phyloP scores from a whole-genome alignment of 2,797 vertebrate species.

The Nannoperca obscura region DNA sequence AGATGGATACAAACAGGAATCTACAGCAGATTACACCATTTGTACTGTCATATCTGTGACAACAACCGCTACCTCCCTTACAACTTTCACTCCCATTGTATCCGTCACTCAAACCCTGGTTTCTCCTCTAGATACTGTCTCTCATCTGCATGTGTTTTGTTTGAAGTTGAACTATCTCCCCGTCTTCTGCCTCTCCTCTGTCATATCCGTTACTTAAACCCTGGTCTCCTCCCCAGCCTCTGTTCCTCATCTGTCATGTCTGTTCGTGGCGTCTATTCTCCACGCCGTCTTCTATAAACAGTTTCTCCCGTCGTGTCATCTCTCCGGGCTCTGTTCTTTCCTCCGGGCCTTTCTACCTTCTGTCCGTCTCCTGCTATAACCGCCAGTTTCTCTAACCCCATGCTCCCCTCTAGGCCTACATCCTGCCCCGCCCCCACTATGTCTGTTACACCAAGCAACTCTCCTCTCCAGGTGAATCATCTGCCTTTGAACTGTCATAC shows the following conservation, averaged over 20 bases:
- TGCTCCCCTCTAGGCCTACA: slow-evolving; percentile 44
- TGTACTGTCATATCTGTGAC: slow-evolving; percentile 47
- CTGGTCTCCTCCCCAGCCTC: slow-evolving; percentile 30
- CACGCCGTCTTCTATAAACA: slow-evolving; percentile 38
- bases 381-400: slow-evolving; percentile 26
- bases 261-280: slow-evolving; percentile 35
- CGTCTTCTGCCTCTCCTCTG: slow-evolving; percentile 33
- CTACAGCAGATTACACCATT: slow-evolving; percentile 43
- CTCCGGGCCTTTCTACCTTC: slow-evolving; percentile 28
- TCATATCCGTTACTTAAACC: slow-evolving; percentile 51
- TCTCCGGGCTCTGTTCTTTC: slow-evolving; percentile 12
- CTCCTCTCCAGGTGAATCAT: slow-evolving; percentile 60
- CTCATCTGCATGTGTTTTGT: slow-evolving; percentile 61
- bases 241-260: slow-evolving; percentile 51
- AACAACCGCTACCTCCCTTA: slow-evolving; percentile 23
- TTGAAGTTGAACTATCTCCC: slow-evolving; percentile 57
- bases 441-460: slow-evolving; percentile 52
- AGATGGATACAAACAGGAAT: slow-evolving; percentile 17
- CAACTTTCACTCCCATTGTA: slow-evolving; percentile 44
- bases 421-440: slow-evolving; percentile 46
- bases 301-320: slow-evolving; percentile 38
- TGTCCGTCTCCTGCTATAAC: slow-evolving; percentile 21
- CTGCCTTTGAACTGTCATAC: slow-evolving; percentile 69
- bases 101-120: slow-evolving; percentile 45
- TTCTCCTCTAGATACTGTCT: slow-evolving; percentile 24